phyloP scores from a whole-genome alignment of 2,797 vertebrate species.

The Chloroceryle inda region DNA sequence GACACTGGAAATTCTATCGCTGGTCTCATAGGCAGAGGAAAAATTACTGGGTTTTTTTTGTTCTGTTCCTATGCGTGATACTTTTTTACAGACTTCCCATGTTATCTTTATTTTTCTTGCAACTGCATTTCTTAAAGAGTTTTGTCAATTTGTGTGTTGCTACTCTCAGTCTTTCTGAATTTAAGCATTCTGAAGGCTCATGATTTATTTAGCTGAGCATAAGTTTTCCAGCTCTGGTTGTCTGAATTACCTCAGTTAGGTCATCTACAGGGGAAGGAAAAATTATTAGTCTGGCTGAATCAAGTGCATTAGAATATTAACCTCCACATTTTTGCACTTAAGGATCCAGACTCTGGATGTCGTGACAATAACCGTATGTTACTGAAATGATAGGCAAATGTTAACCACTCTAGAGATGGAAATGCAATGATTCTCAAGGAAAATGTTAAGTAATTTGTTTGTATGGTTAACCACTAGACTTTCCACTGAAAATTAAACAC shows the following conservation, averaged over 20 bases:
- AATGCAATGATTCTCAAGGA: slow-evolving; percentile 47
- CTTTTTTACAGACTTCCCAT: background rate
- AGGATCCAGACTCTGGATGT: slow-evolving; percentile 2
- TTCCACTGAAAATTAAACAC: slow-evolving; percentile 51
- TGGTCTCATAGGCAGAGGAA: background rate
- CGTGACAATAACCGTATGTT: slow-evolving; percentile 32
- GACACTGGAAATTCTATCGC: background rate
- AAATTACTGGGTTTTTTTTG: background rate
- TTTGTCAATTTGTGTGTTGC: background rate
- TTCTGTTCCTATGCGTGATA: background rate
- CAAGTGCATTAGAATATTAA: background rate
- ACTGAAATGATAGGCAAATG: background rate
- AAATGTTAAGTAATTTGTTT: slow-evolving; percentile 66
- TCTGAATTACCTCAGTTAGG: background rate
- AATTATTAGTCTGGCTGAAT: slow-evolving; percentile 13
- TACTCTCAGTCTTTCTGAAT: background rate
- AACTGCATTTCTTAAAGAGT: background rate
- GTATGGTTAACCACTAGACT: slow-evolving; percentile 57
- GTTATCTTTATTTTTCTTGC: background rate
- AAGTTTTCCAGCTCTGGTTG: slow-evolving; percentile 5
- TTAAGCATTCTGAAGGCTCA: background rate
- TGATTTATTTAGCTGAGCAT: background rate
- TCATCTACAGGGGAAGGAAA: background rate
- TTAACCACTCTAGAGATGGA: slow-evolving; percentile 55
- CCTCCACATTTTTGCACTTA: background rate